Percentiles rank a stretch among this genome's conserved stretches.
Evolutionary conservation across 2,113 vertebrate species (phyloP).

Genomic region (Leucoraja erinaceus): DNA sequence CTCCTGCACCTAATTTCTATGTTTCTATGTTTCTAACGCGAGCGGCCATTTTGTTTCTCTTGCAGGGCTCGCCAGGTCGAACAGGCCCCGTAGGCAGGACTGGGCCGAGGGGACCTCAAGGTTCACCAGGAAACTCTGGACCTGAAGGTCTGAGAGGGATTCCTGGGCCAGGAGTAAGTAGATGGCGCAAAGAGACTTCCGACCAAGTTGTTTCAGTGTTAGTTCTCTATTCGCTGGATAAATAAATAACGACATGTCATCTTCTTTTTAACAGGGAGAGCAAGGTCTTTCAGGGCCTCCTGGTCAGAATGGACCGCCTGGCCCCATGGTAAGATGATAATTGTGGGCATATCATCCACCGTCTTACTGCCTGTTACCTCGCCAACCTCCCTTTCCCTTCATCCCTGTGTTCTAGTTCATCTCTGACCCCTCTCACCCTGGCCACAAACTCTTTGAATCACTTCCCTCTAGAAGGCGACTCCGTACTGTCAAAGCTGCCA

Average conservation of each 20-base stretch:
- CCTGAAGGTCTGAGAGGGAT: constrained; percentile 78
- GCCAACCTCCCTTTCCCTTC: not conserved
- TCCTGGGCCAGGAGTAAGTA: constrained; percentile 77
- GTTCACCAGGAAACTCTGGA: constrained; percentile 68
- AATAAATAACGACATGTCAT: not conserved
- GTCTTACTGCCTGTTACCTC: not conserved
- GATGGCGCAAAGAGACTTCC: too few relatives aligned
- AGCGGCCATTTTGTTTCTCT: not conserved
- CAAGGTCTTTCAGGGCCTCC: constrained; percentile 77
- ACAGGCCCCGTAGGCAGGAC: constrained; percentile 67
- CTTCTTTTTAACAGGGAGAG: constrained; percentile 64
- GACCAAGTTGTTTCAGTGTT: not conserved
- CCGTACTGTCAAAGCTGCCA: too few relatives aligned
- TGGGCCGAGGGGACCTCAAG: constrained; percentile 72
- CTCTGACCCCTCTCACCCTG: too few relatives aligned
- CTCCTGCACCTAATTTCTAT: too few relatives aligned
- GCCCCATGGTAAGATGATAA: constrained; percentile 69
- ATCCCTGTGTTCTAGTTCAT: not conserved
- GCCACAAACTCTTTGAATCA: too few relatives aligned
- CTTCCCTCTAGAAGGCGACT: too few relatives aligned
- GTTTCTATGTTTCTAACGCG: too few relatives aligned
- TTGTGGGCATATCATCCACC: not conserved
- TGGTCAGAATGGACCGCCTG: constrained; percentile 75
- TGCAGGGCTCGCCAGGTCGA: constrained; percentile 46
- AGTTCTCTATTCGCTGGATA: too few relatives aligned